phyloP scores from a whole-genome alignment of 2,797 vertebrate species.

The Carcharodon carcharias region DNA sequence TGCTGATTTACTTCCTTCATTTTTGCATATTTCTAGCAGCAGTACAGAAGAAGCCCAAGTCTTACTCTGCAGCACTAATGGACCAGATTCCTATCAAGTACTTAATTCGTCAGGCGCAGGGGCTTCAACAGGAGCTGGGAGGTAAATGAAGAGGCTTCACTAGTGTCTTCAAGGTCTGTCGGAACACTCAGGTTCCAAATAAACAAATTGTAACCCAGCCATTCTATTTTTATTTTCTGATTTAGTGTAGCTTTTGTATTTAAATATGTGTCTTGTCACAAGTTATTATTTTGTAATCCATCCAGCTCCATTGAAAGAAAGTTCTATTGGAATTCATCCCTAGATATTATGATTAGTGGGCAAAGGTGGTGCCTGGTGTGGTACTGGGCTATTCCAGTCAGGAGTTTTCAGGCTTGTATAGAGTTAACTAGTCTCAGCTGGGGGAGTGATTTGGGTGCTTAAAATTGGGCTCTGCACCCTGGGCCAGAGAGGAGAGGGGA shows the following conservation, averaged over 20 bases:
- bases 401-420: background rate
- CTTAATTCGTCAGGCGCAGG: conserved; percentile 90
- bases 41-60: conserved; percentile 94
- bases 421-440: background rate
- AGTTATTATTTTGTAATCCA: background rate
- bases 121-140: conserved; percentile 89
- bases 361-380: background rate
- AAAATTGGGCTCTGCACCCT: background rate
- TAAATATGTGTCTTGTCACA: background rate
- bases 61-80: conserved; percentile 91
- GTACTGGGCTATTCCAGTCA: background rate
- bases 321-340: background rate
- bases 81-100: conserved; percentile 98
- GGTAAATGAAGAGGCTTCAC: conserved; percentile 59
- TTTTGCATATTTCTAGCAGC: conserved; percentile 53
- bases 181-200: background rate
- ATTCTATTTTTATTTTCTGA: too few relatives aligned
- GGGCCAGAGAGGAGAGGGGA: background rate
- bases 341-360: background rate
- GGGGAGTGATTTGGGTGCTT: background rate
- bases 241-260: background rate
- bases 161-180: background rate
- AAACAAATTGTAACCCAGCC: background rate
- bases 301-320: background rate
- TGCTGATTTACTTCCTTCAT: background rate